Percentiles rank a stretch among this genome's conserved stretches.
These are phyloP conservation scores for Drosophila athabasca DNA, from an alignment of 1,140 invertebrate species.

Conservation along the genomic window DNA sequence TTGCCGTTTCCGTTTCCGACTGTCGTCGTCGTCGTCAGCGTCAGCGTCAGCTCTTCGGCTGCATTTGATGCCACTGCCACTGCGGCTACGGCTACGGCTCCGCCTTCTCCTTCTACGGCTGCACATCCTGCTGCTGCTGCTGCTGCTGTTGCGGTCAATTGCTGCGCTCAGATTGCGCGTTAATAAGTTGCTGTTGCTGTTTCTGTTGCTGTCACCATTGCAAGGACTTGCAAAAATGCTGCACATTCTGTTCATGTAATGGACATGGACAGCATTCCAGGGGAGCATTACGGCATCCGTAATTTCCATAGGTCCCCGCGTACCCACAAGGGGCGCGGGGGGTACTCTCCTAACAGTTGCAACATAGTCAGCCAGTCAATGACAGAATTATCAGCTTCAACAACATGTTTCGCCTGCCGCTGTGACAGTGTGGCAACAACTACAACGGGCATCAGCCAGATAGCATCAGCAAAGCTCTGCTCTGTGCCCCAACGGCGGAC, in stretches of 20 bases:
- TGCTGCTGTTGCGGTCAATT: slow-evolving; percentile 67
- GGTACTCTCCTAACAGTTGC: slow-evolving; percentile 33
- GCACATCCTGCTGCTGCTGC: slow-evolving; percentile 33
- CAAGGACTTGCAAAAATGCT: slow-evolving; percentile 45
- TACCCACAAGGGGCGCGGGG: neutral
- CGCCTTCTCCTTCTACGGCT: slow-evolving; percentile 16
- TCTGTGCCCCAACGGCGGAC: slow-evolving; percentile 29
- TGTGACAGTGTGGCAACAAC: slow-evolving; percentile 43
- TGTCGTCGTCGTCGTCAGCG: slow-evolving; percentile 41
- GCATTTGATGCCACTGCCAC: slow-evolving; percentile 2
- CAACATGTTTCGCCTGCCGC: slow-evolving; percentile 63
- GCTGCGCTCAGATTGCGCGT: slow-evolving; percentile 71
- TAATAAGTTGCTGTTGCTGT: slow-evolving; percentile 62
- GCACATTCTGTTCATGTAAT: slow-evolving; percentile 61
- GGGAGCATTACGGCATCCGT: slow-evolving; percentile 38
- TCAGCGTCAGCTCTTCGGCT: slow-evolving; percentile 10
- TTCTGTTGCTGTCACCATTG: slow-evolving; percentile 42
- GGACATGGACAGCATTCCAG: slow-evolving; percentile 26
- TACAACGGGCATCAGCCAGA: slow-evolving; percentile 38
- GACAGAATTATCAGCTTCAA: slow-evolving; percentile 73
- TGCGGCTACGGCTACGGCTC: neutral
- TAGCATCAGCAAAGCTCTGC: slow-evolving; percentile 59
- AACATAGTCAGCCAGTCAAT: slow-evolving; percentile 72
- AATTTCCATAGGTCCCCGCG: slow-evolving; percentile 67
- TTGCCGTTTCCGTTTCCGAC: slow-evolving; percentile 79